Conservation (phyloP, 2,797 vertebrate genomes). For the Pangasius krempfi region DNA sequence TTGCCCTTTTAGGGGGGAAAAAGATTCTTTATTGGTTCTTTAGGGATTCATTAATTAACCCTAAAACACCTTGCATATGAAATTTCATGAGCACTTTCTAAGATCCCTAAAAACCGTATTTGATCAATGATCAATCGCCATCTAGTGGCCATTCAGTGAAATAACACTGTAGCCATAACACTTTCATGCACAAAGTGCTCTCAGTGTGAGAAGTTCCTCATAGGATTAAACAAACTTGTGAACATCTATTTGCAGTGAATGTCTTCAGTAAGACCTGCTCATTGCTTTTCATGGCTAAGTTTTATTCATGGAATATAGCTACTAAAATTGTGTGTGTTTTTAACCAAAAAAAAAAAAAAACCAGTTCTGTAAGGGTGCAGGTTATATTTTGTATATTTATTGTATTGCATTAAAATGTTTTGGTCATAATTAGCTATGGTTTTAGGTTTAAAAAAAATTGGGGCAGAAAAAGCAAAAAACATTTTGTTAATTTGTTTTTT, state of each 20-base stretch:
- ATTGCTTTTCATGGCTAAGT: not conserved
- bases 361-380: not conserved
- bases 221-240: not conserved
- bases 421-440: not conserved
- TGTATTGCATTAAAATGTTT: not conserved
- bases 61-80: not conserved
- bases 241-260: not conserved
- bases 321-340: not conserved
- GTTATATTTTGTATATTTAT: too few relatives aligned
- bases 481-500: too few relatives aligned
- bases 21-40: not conserved
- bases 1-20: not conserved
- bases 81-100: not conserved
- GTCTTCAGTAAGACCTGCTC: not conserved
- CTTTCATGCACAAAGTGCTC: not conserved
- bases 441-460: not conserved
- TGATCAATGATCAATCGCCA: not conserved
- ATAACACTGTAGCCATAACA: not conserved
- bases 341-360: too few relatives aligned
- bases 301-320: not conserved
- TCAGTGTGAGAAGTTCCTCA: not conserved
- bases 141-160: not conserved
- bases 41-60: not conserved
- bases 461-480: not conserved
- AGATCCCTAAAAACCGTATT: not conserved